Percentiles rank a stretch among this genome's conserved stretches.
Conservation (phyloP, 2,888 invertebrate genomes). For the Psylliodes chrysocephalus region DNA sequence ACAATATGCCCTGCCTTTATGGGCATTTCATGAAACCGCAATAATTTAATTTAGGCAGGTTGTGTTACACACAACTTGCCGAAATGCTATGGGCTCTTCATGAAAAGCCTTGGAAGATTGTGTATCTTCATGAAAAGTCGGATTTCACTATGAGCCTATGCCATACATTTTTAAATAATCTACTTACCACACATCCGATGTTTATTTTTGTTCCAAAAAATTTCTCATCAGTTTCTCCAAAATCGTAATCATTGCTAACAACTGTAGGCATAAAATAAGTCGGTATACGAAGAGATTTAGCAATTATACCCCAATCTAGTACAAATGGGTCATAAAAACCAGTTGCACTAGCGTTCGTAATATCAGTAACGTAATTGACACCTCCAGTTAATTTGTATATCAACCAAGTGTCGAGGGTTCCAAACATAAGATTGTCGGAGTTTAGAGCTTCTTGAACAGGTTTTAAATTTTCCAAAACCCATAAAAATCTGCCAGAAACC, state of each 20-base stretch:
- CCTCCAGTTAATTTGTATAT: constrained; percentile 80
- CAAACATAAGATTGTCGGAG: constrained; percentile 78
- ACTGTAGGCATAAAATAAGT: constrained; percentile 80
- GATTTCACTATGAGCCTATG: too few relatives aligned
- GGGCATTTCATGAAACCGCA: too few relatives aligned
- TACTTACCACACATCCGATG: constrained; percentile 79
- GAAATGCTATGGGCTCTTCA: too few relatives aligned
- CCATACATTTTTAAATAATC: too few relatives aligned
- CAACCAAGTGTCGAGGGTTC: constrained; percentile 94
- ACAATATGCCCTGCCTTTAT: too few relatives aligned
- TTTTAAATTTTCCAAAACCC: constrained; percentile 80
- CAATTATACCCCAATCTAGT: constrained; percentile 83
- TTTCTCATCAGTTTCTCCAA: constrained; percentile 73
- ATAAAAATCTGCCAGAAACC: constrained; percentile 73
- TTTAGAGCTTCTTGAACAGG: constrained; percentile 74
- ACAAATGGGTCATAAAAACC: constrained; percentile 95
- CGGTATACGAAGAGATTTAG: constrained; percentile 80
- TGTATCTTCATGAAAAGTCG: too few relatives aligned
- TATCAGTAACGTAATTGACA: constrained; percentile 82
- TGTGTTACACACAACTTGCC: too few relatives aligned
- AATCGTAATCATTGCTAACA: constrained; percentile 79
- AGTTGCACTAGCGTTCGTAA: constrained; percentile 90
- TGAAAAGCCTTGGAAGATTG: too few relatives aligned
- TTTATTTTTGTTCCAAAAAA: constrained; percentile 83
- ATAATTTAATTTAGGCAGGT: too few relatives aligned